phyloP scores from a whole-genome alignment of 1,140 invertebrate species.

The Ptiloglossa arizonensis region DNA sequence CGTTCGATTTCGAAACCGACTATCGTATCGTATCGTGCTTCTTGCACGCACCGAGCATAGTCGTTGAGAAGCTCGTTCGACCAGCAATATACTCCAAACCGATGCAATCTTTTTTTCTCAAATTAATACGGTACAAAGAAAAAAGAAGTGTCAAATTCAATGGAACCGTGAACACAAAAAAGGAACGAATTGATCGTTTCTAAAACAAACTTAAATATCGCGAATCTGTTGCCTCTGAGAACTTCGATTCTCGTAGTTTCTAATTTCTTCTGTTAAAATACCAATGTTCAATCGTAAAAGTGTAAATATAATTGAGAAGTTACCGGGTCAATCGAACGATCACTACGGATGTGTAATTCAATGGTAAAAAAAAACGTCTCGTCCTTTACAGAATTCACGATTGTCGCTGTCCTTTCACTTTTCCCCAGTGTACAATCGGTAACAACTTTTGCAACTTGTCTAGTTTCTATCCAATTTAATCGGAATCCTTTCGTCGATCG shows the following conservation, averaged over 20 bases:
- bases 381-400: slow-evolving; percentile 17
- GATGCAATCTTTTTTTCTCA: not conserved
- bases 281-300: no score
- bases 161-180: no score
- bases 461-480: slow-evolving; percentile 12
- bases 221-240: no score
- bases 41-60: not conserved
- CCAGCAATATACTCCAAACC: not conserved
- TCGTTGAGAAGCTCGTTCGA: not conserved
- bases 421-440: slow-evolving; percentile 13
- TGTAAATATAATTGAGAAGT: no score
- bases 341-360: no score
- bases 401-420: slow-evolving; percentile 23
- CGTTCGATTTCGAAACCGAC: slow-evolving; percentile 46
- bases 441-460: slow-evolving; percentile 4
- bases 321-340: no score
- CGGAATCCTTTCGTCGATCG: not conserved
- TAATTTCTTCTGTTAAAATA: no score
- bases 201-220: not conserved
- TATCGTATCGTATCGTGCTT: not conserved
- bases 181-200: no score
- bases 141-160: no score
- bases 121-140: no score
- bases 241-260: no score
- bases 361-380: slow-evolving; percentile 46